Base-by-base conservation (phyloP, 2,888 invertebrate species). In the Notodonta ziczac region DNA sequence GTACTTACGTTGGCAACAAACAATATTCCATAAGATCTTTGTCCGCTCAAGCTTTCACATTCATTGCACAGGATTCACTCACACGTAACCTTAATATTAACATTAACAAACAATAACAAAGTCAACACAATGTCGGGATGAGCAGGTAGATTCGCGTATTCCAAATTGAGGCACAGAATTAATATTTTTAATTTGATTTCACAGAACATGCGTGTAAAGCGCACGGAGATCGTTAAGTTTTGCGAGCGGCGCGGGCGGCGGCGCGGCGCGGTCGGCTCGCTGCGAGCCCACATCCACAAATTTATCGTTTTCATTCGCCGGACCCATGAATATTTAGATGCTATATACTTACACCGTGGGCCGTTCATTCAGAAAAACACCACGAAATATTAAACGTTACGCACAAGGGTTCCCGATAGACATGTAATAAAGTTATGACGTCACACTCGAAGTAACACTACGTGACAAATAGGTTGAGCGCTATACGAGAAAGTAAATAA, bases 271-370 rank as follows among this genome's bases (percentile, higher is more conserved):
- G 65, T 57, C 63, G 55, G 16, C 65, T 60, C 54, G 59, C 60
- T 57, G 65, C 73, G 69, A 65, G 69, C 72, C 73, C 75, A 78
- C 67, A 71, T 74, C 65, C 61, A 74, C 57, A 73, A 77, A 82
- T 83, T 80, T 81, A 83, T 80, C 75, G 77, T 72, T 83, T 78
- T 78, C 84, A 82, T 80, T 82, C 77, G 74, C 70, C 66, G 69
- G 69, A 69, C 59, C 76, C 80, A 87, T 88, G 87, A 87, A 89
- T 88, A 89, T 88, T 88, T 84, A 86, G 80, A 77, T 76, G 78
- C 78, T 78, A 78, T 84, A n/a, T n/a, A n/a, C n/a, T n/a, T n/a
- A 80, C 75, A 76, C 74, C 81, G 79, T 63, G 70, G 68, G 69
- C 74, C 74, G 66, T 61, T 76, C 79, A 78, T 80, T 77, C 77